Percentiles rank a stretch among this genome's conserved stretches.
These are phyloP conservation scores for Brachyistius frenatus DNA, from an alignment of 2,113 vertebrate species.

Conservation along the genomic window DNA sequence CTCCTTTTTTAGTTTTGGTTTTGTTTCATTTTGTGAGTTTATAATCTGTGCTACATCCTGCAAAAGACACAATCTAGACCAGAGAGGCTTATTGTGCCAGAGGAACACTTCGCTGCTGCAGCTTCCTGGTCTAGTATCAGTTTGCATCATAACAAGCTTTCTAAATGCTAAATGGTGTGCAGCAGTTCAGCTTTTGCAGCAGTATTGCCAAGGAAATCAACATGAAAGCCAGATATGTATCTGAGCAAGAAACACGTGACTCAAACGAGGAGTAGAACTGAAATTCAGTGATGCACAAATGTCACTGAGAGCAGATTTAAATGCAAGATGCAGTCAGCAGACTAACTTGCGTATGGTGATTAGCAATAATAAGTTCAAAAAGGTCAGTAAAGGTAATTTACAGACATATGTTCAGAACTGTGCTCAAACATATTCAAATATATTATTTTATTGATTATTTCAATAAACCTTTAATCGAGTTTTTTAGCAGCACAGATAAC, in stretches of 20 bases:
- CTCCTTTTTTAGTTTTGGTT: not conserved
- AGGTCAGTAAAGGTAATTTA: not conserved
- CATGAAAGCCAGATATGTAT: not conserved
- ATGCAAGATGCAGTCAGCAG: too few relatives aligned
- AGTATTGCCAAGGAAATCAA: not conserved
- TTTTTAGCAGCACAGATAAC: not conserved
- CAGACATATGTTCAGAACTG: not conserved
- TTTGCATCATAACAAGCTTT: not conserved
- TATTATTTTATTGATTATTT: not conserved
- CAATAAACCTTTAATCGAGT: not conserved
- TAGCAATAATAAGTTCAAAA: too few relatives aligned
- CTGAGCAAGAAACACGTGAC: not conserved
- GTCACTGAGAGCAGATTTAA: not conserved
- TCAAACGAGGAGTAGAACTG: not conserved
- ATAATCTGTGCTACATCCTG: not conserved
- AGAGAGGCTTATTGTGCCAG: not conserved
- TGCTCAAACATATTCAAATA: not conserved
- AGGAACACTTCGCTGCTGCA: not conserved
- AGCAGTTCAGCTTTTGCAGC: not conserved
- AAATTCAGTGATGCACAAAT: not conserved
- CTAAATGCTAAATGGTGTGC: not conserved
- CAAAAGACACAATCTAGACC: not conserved
- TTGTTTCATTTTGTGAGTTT: too few relatives aligned
- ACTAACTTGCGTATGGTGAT: too few relatives aligned
- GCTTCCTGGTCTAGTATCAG: not conserved